Base-by-base conservation (phyloP, 2,797 vertebrate species). In the Hyperoplus immaculatus region DNA sequence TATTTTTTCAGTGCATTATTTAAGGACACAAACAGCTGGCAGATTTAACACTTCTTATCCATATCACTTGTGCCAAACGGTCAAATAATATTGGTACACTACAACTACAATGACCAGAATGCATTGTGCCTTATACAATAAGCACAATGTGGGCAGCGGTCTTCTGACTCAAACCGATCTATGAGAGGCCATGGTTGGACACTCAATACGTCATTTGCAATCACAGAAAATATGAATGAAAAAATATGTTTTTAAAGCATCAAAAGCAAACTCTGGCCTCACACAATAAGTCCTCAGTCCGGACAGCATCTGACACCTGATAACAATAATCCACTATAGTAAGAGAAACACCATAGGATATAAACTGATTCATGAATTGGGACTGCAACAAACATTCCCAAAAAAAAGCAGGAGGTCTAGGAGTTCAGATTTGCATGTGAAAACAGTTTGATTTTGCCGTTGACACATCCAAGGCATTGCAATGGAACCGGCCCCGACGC, bases 371-470 rank as follows among this genome's bases (percentile, higher is more conserved):
- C 61, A 64, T 67, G 29, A 62, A 74, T 73, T 77, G 6, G 42
- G 53, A 64, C 58, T 69, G 43, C 53, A 67, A 63, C 61, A 70
- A 71, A 68, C 51, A 67, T 39, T 54, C n/a, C 54, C 10, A 57
- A 42, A 29, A 72, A 56, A 62, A 62, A 59, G 12, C 39, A 55
- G 61, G 50, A 79, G 72, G 75, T 65, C 81, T 36, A 45, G 47
- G 64, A 88, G 83, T 81, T 90, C 47, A 75, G 66, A 85, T 88
- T 81, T 78, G 87, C 86, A n/a, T 87, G 85, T 86, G 77, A 86
- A 86, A 88, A 86, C 75, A 75, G 80, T 92, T 89, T 89, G 87
- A 90, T 89, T 91, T 92, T 92, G 85, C 80, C 56, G 76, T 88
- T 81, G 87, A 92, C 88, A 91, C 79, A 78, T 90, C 82, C 82